phyloP scores from a whole-genome alignment of 1,140 invertebrate genomes.

The Lutraria rhynchaena region DNA sequence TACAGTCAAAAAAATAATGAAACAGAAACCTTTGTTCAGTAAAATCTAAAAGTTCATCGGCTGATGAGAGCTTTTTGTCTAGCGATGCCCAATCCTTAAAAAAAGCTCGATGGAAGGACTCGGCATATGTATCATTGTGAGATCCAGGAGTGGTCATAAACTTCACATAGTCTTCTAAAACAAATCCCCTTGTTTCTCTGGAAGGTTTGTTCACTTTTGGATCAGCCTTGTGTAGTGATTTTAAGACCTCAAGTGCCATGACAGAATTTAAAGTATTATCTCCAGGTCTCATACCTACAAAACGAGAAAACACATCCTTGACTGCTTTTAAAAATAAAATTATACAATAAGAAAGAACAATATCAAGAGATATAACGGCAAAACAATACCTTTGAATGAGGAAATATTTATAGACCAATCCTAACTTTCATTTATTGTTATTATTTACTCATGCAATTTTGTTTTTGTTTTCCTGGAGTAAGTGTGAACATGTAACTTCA shows the following conservation, averaged over 20 bases:
- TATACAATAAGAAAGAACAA: too few relatives aligned
- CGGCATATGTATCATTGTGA: conserved; percentile 77
- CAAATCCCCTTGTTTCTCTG: conserved; percentile 63
- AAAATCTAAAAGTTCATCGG: conserved; percentile 69
- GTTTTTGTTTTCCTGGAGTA: too few relatives aligned
- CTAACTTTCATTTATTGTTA: too few relatives aligned
- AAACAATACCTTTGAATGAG: too few relatives aligned
- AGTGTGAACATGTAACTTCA: too few relatives aligned
- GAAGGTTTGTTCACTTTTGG: conserved; percentile 58
- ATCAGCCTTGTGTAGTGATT: conserved; percentile 70
- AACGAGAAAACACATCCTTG: not conserved
- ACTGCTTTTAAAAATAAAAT: too few relatives aligned
- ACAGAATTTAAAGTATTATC: conserved; percentile 76
- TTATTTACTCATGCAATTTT: too few relatives aligned
- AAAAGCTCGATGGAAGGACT: conserved; percentile 76
- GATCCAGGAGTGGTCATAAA: conserved; percentile 78
- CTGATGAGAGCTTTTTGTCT: conserved; percentile 55
- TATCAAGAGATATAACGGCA: too few relatives aligned
- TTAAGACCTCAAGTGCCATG: conserved; percentile 69
- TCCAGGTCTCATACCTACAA: conserved; percentile 77
- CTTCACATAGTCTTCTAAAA: conserved; percentile 75
- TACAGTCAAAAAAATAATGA: too few relatives aligned
- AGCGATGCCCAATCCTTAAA: conserved; percentile 74
- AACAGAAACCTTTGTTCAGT: conserved; percentile 70
- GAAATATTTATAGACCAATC: too few relatives aligned